Evolutionary conservation across 1,140 invertebrate genomes (phyloP), one percentile per base, ranked within the genome.

Genomic region (Chlorops oryzae): DNA sequence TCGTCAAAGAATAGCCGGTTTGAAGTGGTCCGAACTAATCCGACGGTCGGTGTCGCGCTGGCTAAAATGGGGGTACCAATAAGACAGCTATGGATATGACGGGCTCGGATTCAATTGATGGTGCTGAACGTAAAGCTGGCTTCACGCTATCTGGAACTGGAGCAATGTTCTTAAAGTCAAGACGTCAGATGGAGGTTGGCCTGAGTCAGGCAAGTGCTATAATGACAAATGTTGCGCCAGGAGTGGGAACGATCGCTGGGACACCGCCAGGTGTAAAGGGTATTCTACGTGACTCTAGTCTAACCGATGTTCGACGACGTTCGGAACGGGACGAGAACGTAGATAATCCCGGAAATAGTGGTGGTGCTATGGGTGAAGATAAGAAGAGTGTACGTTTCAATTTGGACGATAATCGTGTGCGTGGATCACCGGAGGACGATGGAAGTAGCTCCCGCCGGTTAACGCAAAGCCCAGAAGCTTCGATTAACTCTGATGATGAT

Each of bases 341-440:
- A 42, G 65, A 68, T 4, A 44, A 34, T 34, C 15, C 13, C 5
- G 47, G 38, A 3, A 3, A 9, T 56, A 38, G 71, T 25, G 58
- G 42, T 46, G 45, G 49, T 35, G 68, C 77, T 46, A 82, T 85
- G 35, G n/a, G n/a, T n/a, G 84, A 87, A 37, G 83, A 86, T 56
- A 81, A 81, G 28, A 88, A 87, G 61, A 87, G 83, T 57, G 81
- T 84, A 2, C 75, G 81, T 4, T 84, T 84, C 52, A 81, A 81
- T 64, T 63, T 82, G 28, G 77, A 80, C 27, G 67, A 65, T 10
- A 64, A 61, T 2, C 52, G 65, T 56, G n/a, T 53, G 53, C 52
- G 47, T 13, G 47, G 20, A 18, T 59, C 59, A 0, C 54, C 57
- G 9, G 61, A 62, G 28, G 56, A 65, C 12, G 54, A 59, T 1